These are phyloP conservation scores for Agrochola circellaris DNA, from an alignment of 2,888 invertebrate genomes.

Conservation along the genomic window DNA sequence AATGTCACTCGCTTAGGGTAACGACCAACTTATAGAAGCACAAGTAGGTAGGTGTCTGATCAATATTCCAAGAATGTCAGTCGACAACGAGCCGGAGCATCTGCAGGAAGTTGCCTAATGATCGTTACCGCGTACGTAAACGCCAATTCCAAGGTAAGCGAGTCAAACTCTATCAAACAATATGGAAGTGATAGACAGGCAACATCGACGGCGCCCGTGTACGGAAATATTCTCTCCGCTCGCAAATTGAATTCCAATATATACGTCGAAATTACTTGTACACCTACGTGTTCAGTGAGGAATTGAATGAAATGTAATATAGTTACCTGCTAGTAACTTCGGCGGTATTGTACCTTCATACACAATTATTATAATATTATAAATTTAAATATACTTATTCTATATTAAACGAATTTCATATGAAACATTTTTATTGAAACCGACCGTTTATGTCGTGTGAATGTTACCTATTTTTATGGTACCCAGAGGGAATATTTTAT, in stretches of 20 bases:
- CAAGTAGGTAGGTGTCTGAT: constrained; percentile 31
- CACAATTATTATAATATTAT: constrained; percentile 60
- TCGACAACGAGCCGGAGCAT: constrained; percentile 41
- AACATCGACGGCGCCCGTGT: constrained; percentile 60
- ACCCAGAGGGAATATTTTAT: constrained; percentile 65
- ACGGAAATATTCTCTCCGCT: constrained; percentile 70
- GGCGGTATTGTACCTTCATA: constrained; percentile 38
- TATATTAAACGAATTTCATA: constrained; percentile 40
- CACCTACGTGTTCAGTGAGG: constrained; percentile 66
- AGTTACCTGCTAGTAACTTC: constrained; percentile 65
- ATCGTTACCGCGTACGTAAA: constrained; percentile 61
- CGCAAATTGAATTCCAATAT: constrained; percentile 74
- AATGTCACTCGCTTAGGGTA: constrained; percentile 46
- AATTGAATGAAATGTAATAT: constrained; percentile 72
- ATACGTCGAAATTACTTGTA: constrained; percentile 67
- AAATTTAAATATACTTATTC: constrained; percentile 49
- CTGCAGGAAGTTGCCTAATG: constrained; percentile 61
- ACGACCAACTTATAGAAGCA: constrained; percentile 30
- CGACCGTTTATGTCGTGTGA: constrained; percentile 55
- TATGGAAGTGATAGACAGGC: constrained; percentile 71
- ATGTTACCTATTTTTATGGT: constrained; percentile 63
- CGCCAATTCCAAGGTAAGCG: constrained; percentile 51
- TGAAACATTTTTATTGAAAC: constrained; percentile 66
- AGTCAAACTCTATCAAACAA: constrained; percentile 70
- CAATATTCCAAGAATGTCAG: constrained; percentile 51